Evolutionary conservation across 2,888 invertebrate genomes (phyloP).

Genomic region (Anarsia innoxiella): DNA sequence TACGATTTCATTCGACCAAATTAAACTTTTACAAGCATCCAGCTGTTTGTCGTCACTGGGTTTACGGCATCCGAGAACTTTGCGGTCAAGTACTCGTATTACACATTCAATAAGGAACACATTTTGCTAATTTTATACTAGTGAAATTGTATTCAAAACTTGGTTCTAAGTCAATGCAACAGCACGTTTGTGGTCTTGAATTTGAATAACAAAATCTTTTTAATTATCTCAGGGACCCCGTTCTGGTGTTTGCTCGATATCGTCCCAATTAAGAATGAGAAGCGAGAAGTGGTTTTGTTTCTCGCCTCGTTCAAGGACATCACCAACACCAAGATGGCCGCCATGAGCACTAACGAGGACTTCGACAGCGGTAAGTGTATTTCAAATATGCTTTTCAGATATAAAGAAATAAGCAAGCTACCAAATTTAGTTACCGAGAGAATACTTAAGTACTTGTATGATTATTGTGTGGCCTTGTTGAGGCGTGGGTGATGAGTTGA

Average conservation of each 20-base stretch:
- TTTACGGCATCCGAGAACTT: constrained; percentile 34
- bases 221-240: constrained; percentile 82
- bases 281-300: constrained; percentile 96
- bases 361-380: constrained; percentile 88
- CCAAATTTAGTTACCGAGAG: constrained; percentile 19
- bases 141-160: no score
- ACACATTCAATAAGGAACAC: constrained; percentile 17
- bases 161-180: constrained; percentile 23
- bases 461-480: constrained; percentile 26
- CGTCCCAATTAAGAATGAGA: constrained; percentile 98
- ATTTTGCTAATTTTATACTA: no score
- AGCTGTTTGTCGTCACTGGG: constrained; percentile 47
- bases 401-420: constrained; percentile 32
- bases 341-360: constrained; percentile 88
- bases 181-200: constrained; percentile 23
- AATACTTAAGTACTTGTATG: no score
- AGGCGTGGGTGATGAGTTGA: constrained; percentile 24
- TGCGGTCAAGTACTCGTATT: no score
- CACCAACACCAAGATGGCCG: constrained; percentile 92
- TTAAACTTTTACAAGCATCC: constrained; percentile 65
- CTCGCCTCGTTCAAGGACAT: constrained; percentile 98
- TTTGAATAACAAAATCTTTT: constrained; percentile 23
- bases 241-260: constrained; percentile 98
- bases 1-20: constrained; percentile 66
- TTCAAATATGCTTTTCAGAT: constrained; percentile 28